Conservation (phyloP, 2,888 invertebrate genomes). For the Xanthostigma xanthostigma region DNA sequence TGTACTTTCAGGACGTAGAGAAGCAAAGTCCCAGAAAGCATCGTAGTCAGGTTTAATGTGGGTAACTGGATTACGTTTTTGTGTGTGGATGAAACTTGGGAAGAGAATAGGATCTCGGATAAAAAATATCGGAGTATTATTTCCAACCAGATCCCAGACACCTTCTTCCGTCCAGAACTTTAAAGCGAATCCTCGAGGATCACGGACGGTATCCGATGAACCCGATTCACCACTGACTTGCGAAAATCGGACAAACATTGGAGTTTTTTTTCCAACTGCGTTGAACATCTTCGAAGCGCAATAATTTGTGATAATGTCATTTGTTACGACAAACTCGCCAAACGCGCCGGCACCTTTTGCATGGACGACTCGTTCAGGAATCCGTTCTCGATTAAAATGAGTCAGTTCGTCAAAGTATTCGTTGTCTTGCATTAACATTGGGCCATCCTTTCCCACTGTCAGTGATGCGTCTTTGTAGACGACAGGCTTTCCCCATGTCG, state of each 20-base stretch:
- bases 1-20: slow-evolving; percentile 70
- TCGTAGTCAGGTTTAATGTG: slow-evolving; percentile 74
- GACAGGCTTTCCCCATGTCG: slow-evolving; percentile 69
- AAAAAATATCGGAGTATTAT: slow-evolving; percentile 88
- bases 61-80: slow-evolving; percentile 87
- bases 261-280: slow-evolving; percentile 62
- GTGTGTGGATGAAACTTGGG: slow-evolving; percentile 92
- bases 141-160: slow-evolving; percentile 86
- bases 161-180: slow-evolving; percentile 91
- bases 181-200: slow-evolving; percentile 83
- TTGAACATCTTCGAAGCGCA: slow-evolving; percentile 66
- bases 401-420: slow-evolving; percentile 64
- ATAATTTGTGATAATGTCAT: slow-evolving; percentile 62
- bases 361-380: slow-evolving; percentile 91
- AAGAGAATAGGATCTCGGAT: slow-evolving; percentile 81
- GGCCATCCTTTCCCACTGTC: slow-evolving; percentile 81
- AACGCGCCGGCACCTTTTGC: slow-evolving; percentile 91
- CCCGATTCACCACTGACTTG: slow-evolving; percentile 83
- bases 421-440: slow-evolving; percentile 73
- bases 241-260: slow-evolving; percentile 66
- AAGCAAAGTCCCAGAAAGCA: slow-evolving; percentile 94
- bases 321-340: slow-evolving; percentile 76
- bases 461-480: slow-evolving; percentile 59
- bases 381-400: slow-evolving; percentile 81
- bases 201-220: slow-evolving; percentile 80